A percentile compares a stretch with the other conserved stretches of the same genome.
Evolutionary conservation across 1,140 invertebrate genomes (phyloP).

Genomic region (Drosophila aff.): DNA sequence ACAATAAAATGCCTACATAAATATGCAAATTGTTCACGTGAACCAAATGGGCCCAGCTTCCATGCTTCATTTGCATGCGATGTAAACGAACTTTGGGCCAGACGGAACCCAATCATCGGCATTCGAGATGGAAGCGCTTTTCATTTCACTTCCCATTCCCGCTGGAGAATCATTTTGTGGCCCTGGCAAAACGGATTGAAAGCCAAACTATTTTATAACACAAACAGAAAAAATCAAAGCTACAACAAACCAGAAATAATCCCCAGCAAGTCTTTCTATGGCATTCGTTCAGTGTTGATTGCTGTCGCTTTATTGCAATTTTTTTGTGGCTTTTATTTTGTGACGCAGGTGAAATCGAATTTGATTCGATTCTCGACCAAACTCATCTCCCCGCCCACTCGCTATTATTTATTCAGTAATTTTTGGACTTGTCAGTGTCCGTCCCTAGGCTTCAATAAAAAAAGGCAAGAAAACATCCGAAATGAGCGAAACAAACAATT

Average conservation of each 20-base stretch:
- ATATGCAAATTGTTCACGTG: conserved; percentile 60
- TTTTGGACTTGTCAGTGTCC: conserved; percentile 21
- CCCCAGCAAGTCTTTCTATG: conserved; percentile 44
- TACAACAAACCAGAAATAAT: conserved; percentile 19
- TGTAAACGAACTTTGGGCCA: conserved; percentile 68
- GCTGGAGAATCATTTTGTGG: conserved; percentile 19
- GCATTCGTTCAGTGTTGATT: conserved; percentile 3
- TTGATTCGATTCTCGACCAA: conserved; percentile 21
- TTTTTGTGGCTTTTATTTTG: conserved; percentile 45
- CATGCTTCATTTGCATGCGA: conserved; percentile 44
- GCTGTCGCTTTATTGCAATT: conserved; percentile 22
- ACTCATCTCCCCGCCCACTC: conserved; percentile 1
- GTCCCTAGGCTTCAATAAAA: background rate
- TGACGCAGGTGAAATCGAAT: conserved; percentile 71
- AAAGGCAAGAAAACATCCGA: background rate
- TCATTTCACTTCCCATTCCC: conserved; percentile 21
- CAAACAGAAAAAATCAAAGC: conserved; percentile 16
- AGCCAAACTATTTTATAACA: conserved; percentile 27
- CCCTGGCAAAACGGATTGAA: conserved; percentile 6
- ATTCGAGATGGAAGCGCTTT: conserved; percentile 24
- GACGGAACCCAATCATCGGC: conserved; percentile 3
- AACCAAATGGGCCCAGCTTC: conserved; percentile 26
- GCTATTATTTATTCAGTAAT: conserved; percentile 25
- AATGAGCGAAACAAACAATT: conserved; percentile 18
- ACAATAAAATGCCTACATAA: conserved; percentile 45